Base-by-base conservation (phyloP, 2,797 vertebrate species). In the Clarias pachynema region DNA sequence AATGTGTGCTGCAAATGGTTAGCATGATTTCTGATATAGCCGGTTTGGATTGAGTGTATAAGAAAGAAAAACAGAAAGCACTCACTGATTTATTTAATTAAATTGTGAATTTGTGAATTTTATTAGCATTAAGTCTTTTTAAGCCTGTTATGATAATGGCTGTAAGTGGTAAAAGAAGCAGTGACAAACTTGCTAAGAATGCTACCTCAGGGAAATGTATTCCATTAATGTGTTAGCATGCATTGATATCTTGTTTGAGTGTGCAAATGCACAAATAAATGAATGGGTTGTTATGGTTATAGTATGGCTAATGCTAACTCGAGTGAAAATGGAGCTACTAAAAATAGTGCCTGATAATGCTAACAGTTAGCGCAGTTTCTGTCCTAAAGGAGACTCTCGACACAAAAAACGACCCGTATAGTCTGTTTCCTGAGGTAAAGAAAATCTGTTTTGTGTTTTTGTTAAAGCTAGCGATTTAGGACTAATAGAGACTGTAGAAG, bases 21-120 rank as follows among this genome's bases (percentile, higher is more conserved):
- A 26, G 34, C 81, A 81, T 72, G 66, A 83, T 83, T 75, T 87
- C 62, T 79, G 86, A 88, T 87, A 86, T 37, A 44, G 26, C 31
- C 84, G 83, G 72, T 66, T 85, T 85, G 75, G 68, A 81, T 75
- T 34, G 29, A 66, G 77, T 80, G 78, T 69, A 74, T 83, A 29
- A 84, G n/a, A 31, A 72, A 66, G 53, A 59, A 34, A 86, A 26
- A 72, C n/a, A n/a, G 37, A 62, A 78, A 37, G 31, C 75, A 60
- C 57, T 24, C 31, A 15, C 9, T 62, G 22, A 40, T 57, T 62
- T 26, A 79, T 63, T 62, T 16, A 40, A 62, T 79, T 79, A 15
- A 60, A 18, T 26, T 4, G n/a, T 79, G 31, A 80, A 8, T 26
- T 37, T 80, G 18, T 65, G 9, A 49, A 49, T 49, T 49, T 49